Evolutionary conservation across 30 jellyfish, hydroid and myxozoan species (phyloP), one percentile per base, ranked within the genome.

Genomic region (Kudoa iwatai): DNA sequence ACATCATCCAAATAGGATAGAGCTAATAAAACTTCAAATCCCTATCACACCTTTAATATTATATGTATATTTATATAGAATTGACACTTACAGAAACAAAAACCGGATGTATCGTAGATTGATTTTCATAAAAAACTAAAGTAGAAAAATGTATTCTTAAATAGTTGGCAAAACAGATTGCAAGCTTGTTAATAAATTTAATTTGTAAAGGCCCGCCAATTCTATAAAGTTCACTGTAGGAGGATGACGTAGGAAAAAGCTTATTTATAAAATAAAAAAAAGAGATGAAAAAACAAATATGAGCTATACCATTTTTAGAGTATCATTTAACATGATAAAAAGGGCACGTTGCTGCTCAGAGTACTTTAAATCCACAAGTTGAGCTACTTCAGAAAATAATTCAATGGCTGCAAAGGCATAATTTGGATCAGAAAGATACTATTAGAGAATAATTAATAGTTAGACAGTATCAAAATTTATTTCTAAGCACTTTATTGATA

Each of bases 1-100:
- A 65, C 57, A 33, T 77, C 96, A 49, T 77, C 88, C 15, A 77
- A 84, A 50, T 77, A 84, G 15, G 96, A 62, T 49, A 63, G 51
- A 11, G 64, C 57, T 9, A 62, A 63, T 47, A 77, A 43, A 35
- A 60, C 61, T 2, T 77, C 85, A 1, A 77, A 55, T 22, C 96
- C 93, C 86, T n/a, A n/a, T n/a, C n/a, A n/a, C n/a, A n/a, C n/a
- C n/a, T n/a, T n/a, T n/a, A n/a, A n/a, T n/a, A n/a, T n/a, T n/a
- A n/a, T n/a, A n/a, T n/a, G n/a, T n/a, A n/a, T n/a, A n/a, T n/a
- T n/a, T n/a, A n/a, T n/a, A n/a, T n/a, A n/a, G n/a, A n/a, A n/a
- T n/a, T n/a, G n/a, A n/a, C n/a, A n/a, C n/a, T n/a, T n/a, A n/a
- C n/a, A n/a, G n/a, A 17, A 42, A 0, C 52, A 42, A 36, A 30